Conservation (phyloP, 2,113 vertebrate species). For the Melanerpes aurifrons region DNA sequence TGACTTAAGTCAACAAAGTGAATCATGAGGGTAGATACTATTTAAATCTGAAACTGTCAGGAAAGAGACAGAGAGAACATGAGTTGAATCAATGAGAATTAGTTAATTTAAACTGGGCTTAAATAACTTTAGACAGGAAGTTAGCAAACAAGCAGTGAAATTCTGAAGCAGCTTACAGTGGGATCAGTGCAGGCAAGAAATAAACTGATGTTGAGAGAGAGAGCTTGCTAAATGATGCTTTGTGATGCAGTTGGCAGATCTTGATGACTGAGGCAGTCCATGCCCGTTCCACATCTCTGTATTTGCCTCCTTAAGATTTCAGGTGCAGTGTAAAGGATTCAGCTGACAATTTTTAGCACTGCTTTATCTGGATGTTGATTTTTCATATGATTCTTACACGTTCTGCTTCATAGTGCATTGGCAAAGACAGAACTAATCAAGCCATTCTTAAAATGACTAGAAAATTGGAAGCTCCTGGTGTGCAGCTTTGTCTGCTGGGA, state of each 20-base stretch:
- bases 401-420: neutral
- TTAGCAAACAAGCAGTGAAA: neutral
- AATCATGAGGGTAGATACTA: neutral
- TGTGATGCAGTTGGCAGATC: neutral
- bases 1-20: neutral
- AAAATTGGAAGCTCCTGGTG: slow-evolving; percentile 10
- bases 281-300: neutral
- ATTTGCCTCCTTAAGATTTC: neutral
- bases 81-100: neutral
- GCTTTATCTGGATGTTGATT: neutral
- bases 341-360: neutral
- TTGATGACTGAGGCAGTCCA: neutral
- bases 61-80: neutral
- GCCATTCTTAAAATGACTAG: neutral
- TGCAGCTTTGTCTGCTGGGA: neutral
- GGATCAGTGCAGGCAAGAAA: neutral
- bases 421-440: neutral
- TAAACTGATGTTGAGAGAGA: neutral
- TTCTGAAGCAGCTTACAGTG: neutral
- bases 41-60: neutral
- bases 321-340: neutral
- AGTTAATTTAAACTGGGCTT: neutral
- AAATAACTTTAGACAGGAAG: neutral
- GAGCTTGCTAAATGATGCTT: neutral
- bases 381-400: accelerated